Conservation (phyloP, 2,888 invertebrate genomes). For the Flexamia atlantica region DNA sequence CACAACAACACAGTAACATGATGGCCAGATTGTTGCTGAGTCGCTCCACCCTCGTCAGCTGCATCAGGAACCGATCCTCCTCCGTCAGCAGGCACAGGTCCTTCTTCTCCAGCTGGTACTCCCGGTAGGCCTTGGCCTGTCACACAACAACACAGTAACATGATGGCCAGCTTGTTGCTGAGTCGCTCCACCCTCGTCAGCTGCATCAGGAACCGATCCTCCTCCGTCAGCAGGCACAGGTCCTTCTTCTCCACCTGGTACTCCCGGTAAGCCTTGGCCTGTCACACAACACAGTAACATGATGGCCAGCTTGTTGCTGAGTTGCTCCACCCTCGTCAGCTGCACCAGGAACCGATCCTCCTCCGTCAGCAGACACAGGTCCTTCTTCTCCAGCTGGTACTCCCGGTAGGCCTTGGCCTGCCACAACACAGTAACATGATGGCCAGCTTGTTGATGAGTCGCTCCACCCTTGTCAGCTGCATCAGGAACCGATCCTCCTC, state of each 20-base stretch:
- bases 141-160: constrained; percentile 77
- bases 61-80: constrained; percentile 91
- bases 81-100: constrained; percentile 93
- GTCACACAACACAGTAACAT: constrained; percentile 82
- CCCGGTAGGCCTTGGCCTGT: constrained; percentile 92
- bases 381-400: constrained; percentile 93
- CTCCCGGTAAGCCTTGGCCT: constrained; percentile 94
- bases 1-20: constrained; percentile 80
- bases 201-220: constrained; percentile 89
- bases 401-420: constrained; percentile 94
- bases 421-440: constrained; percentile 87
- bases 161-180: constrained; percentile 94
- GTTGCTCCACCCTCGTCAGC: constrained; percentile 85
- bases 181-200: constrained; percentile 88
- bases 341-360: constrained; percentile 91
- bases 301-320: constrained; percentile 94
- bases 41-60: constrained; percentile 84
- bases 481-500: constrained; percentile 95
- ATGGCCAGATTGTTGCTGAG: constrained; percentile 95
- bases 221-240: constrained; percentile 92
- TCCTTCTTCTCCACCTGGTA: constrained; percentile 95
- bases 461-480: constrained; percentile 82
- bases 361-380: constrained; percentile 92
- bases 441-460: constrained; percentile 94
- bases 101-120: constrained; percentile 93